Evolutionary conservation across 1,140 invertebrate genomes (phyloP), one percentile per base, ranked within the genome.

Genomic region (Scaptomyza pallida): DNA sequence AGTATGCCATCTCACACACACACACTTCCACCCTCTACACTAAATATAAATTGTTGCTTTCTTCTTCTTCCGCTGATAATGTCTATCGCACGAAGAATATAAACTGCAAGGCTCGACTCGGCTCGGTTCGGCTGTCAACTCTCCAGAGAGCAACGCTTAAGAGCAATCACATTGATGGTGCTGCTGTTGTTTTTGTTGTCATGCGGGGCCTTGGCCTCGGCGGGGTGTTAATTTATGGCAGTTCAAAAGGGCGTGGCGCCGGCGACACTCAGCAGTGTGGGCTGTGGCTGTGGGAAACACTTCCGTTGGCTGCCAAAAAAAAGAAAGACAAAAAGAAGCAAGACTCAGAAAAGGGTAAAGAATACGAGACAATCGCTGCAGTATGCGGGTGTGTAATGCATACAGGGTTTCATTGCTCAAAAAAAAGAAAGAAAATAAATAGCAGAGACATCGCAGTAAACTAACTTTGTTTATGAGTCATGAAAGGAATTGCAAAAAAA

Each of bases 221-320:
- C 61, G 44, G 35, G 65, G 57, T 75, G 70, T 83, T 82, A 68
- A 82, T 78, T 82, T 82, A 82, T 83, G 75, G 64, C 71, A 82
- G 79, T 83, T 78, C 54, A 72, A 75, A 78, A 75, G 79, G 79
- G 79, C 79, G 79, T 82, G 79, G 79, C 64, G 56, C 55, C 64
- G 33, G 12, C 33, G 50, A 35, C 30, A 5, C 5, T 26, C 33
- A n/a, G n/a, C 26, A 8, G 51, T 19, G 51, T 19, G 13, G 47
- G 17, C 48, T 57, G 44, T 21, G 45, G 44, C 55, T 21, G 10
- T 56, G 72, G 12, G 43, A 44, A 57, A 59, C 44, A 63, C 59
- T 79, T 79, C 72, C 68, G 72, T 59, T 13, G 65, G 65, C 56
- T 48, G 40, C 37, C 54, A 48, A 45, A 61, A 51, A 30, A 15